Conservation (phyloP, 2,888 invertebrate species). For the Fragum sueziense region DNA sequence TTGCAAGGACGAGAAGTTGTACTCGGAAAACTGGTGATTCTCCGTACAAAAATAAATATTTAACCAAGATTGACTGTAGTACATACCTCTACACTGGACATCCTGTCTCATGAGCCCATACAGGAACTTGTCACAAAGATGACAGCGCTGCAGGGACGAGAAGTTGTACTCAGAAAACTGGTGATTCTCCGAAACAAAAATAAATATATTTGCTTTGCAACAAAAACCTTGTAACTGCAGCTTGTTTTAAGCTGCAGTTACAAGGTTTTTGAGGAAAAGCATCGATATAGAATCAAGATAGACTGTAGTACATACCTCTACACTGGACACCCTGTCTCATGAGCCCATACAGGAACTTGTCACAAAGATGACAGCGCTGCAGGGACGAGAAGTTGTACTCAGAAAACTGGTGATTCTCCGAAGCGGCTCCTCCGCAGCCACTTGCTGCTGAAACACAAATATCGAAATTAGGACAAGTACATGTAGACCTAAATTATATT, state of each 20-base stretch:
- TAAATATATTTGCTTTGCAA: constrained; percentile 72
- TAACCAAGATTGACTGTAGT: constrained; percentile 49
- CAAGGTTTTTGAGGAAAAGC: no score
- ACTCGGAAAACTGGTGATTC: constrained; percentile 84
- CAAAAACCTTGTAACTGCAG: no score
- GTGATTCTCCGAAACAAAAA: constrained; percentile 74
- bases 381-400: constrained; percentile 88
- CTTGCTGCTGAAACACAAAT: constrained; percentile 53
- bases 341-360: constrained; percentile 88
- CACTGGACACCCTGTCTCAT: constrained; percentile 89
- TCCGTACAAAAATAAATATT: no score
- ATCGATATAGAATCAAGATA: no score
- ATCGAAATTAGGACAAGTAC: no score
- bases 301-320: constrained; percentile 83
- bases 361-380: constrained; percentile 89
- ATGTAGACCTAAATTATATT: no score
- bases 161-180: constrained; percentile 87
- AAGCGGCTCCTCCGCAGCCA: constrained; percentile 69
- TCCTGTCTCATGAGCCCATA: constrained; percentile 89
- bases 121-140: constrained; percentile 89
- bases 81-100: constrained; percentile 87
- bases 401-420: constrained; percentile 82
- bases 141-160: constrained; percentile 87
- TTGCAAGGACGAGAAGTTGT: constrained; percentile 87
- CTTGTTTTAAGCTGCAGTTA: no score